Evolutionary conservation across 2,113 vertebrate genomes (phyloP).

Genomic region (Bos taurus): DNA sequence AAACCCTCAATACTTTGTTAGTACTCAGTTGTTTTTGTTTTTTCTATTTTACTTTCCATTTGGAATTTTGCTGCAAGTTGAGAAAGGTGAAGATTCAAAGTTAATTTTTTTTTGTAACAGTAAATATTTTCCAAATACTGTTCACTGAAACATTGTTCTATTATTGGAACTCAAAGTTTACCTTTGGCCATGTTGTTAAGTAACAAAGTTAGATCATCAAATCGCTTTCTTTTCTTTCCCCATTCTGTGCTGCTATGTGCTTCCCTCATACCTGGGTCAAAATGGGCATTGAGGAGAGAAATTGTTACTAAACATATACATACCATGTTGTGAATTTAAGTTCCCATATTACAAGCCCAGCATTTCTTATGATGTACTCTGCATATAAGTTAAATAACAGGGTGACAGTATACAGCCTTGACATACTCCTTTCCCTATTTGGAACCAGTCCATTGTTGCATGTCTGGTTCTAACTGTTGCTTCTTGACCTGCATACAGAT

Average conservation of each 20-base stretch:
- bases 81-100: background rate
- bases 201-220: background rate
- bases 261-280: background rate
- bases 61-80: background rate
- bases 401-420: background rate
- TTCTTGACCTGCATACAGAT: background rate
- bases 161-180: background rate
- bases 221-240: background rate
- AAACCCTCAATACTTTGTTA: background rate
- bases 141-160: background rate
- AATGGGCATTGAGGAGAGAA: background rate
- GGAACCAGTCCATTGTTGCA: background rate
- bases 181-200: background rate
- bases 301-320: background rate
- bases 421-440: background rate
- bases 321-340: background rate
- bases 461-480: background rate
- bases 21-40: background rate
- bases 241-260: background rate
- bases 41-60: background rate
- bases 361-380: background rate
- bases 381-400: background rate
- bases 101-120: background rate
- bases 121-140: background rate
- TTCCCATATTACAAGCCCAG: background rate